These are phyloP conservation scores for Cynocephalus volans DNA, from an alignment of 2,113 vertebrate species.

Conservation along the genomic window DNA sequence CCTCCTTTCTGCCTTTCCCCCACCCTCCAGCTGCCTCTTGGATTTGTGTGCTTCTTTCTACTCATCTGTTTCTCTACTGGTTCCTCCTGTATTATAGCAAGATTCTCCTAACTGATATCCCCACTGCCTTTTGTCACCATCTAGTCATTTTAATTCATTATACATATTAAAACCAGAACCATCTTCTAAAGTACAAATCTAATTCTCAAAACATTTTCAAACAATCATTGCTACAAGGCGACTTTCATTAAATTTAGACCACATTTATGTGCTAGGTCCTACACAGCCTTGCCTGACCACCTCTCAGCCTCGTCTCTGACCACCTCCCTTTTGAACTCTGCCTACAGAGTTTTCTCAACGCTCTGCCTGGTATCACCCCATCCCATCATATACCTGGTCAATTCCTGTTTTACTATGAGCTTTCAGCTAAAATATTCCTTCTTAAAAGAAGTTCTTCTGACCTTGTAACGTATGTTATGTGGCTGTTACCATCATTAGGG, in stretches of 20 bases:
- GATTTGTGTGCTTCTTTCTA: neutral
- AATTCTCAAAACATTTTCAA: neutral
- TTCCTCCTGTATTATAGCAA: neutral
- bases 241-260: neutral
- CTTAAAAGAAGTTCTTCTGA: neutral
- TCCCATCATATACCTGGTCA: neutral
- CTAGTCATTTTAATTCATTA: slow-evolving; percentile 41
- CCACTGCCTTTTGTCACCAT: neutral
- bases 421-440: neutral
- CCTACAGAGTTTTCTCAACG: neutral
- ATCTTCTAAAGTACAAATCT: neutral
- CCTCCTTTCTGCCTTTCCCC: neutral
- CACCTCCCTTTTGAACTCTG: neutral
- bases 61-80: neutral
- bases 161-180: neutral
- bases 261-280: neutral
- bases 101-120: neutral
- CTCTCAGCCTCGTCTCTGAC: neutral
- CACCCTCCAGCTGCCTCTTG: neutral
- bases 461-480: neutral
- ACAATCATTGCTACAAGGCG: neutral
- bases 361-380: neutral
- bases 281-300: no score
- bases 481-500: neutral
- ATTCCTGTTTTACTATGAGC: neutral